Evolutionary conservation across 2,113 vertebrate genomes (phyloP).

Genomic region (Chaetura pelagica): DNA sequence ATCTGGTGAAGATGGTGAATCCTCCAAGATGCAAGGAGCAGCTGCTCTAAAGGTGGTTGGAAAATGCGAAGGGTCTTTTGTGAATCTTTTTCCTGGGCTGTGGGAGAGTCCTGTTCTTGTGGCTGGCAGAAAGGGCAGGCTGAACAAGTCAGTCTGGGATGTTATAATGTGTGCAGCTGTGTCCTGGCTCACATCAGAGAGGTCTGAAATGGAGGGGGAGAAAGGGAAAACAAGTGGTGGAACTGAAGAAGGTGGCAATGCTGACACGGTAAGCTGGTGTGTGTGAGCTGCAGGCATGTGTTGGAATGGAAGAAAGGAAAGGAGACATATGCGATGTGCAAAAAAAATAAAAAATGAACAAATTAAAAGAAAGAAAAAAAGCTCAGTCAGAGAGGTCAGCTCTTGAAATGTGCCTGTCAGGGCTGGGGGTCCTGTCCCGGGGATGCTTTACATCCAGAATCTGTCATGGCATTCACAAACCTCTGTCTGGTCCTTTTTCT

Average conservation of each 20-base stretch:
- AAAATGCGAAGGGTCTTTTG: neutral
- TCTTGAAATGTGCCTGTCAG: neutral
- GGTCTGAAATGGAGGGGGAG: neutral
- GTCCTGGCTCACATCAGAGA: neutral
- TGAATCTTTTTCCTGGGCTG: neutral
- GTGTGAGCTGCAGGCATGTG: neutral
- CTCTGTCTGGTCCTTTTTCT: conserved; percentile 42
- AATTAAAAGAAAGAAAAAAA: neutral
- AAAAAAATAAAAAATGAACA: neutral
- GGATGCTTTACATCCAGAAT: neutral
- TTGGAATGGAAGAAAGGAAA: conserved; percentile 18
- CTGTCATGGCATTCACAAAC: neutral
- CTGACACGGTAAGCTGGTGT: neutral
- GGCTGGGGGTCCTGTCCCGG: neutral
- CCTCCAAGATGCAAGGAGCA: neutral
- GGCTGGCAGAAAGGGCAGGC: neutral
- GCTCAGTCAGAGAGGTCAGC: neutral
- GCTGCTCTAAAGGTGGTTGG: neutral
- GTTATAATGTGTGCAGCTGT: neutral
- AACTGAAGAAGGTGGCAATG: neutral
- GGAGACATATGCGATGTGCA: neutral
- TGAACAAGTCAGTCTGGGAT: neutral
- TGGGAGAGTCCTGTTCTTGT: neutral
- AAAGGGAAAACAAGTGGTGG: neutral
- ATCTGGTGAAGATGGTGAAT: neutral